Percentiles rank a stretch among this genome's conserved stretches.
These are phyloP conservation scores for Aldabrachelys gigantea DNA, from an alignment of 2,113 vertebrate genomes.

Conservation along the genomic window DNA sequence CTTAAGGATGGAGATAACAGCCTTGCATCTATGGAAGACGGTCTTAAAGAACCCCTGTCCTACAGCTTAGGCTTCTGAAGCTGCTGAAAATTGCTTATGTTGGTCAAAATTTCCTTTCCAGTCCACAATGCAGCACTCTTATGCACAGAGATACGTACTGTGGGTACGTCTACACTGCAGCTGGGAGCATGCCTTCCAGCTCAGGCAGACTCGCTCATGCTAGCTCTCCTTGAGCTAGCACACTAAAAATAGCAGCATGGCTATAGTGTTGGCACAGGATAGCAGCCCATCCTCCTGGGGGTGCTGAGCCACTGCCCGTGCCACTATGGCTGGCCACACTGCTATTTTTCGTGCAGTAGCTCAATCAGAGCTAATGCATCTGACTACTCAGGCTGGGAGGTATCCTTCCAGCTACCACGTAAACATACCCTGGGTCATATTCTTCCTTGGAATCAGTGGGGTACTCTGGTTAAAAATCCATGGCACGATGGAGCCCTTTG, in stretches of 20 bases:
- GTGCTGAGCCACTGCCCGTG: not conserved
- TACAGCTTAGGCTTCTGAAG: slow-evolving; percentile 2
- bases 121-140: not conserved
- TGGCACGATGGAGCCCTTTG: not conserved
- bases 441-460: not conserved
- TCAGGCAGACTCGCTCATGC: not conserved
- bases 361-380: not conserved
- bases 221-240: not conserved
- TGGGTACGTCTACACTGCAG: not conserved
- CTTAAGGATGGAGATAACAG: slow-evolving; percentile 27
- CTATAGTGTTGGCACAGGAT: not conserved
- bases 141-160: not conserved
- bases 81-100: not conserved
- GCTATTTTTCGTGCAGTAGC: not conserved
- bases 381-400: not conserved
- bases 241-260: not conserved
- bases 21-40: not conserved
- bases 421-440: not conserved
- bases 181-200: not conserved
- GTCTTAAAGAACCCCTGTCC: slow-evolving; percentile 12
- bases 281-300: not conserved
- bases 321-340: too few species aligned
- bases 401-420: not conserved
- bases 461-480: not conserved
- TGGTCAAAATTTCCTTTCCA: not conserved